Evolutionary conservation across 1,140 invertebrate species (phyloP), one percentile per base, ranked within the genome.

Genomic region (Pseudomyrmex flavicornis): DNA sequence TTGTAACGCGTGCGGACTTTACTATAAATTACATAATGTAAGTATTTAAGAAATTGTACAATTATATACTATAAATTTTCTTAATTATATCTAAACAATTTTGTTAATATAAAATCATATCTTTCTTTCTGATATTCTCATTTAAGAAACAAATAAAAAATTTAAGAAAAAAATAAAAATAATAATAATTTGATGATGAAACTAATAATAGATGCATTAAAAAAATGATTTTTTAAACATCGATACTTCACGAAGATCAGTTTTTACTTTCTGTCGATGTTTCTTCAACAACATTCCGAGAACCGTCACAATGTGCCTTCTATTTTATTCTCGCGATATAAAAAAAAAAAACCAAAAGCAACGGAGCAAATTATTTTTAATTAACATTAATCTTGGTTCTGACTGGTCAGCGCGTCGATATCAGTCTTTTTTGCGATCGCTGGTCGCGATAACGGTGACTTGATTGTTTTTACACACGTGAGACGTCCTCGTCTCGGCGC

Each of bases 1-100:
- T 2, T 98, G 98, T 94, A 98, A 98, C 93, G 98, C 98, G 9
- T 98, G 98, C 91, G 98, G 98, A 17, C 96, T 98, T 10, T 98
- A 98, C 94, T 98, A 95, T 94, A 98, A 98, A 95, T 94, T 98
- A 61, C 98, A 98, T 93, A 96, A 96, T 85, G 98, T 98, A 94
- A 97, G 96, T 95, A 1, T 58, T 0, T 7, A 35, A 35, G 5
- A 3, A 35, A 17, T 80, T 48, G 50, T 70, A 59, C 10, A 44
- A 70, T 70, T 17, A 72, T 35, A 3, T 4, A 58, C 3, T 26
- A 22, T 35, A 2, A 26, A n/a, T 52, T 69, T 46, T 54, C 63
- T 76, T 1, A 35, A 13, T 77, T 7, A 3, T 56, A 69, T 12
- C 3, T 17, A 17, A 1, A 56, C 44, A 79, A 79, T 69, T 69